Base-by-base conservation (phyloP, 64 coral and sea anemone species). In the Anthopleura sola region DNA sequence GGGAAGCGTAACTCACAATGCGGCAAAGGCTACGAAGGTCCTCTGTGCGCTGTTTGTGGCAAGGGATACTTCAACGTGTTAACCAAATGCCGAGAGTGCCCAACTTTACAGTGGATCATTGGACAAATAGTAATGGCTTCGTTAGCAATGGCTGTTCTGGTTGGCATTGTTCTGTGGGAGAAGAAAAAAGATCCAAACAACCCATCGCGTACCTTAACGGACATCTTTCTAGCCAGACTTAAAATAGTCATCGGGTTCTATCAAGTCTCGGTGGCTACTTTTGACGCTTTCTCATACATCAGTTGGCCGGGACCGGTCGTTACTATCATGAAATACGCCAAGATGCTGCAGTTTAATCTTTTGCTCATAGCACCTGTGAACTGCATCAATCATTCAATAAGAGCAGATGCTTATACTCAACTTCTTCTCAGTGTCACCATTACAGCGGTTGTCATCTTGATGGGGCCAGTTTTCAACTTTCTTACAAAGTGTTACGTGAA, bases 201-300 rank as follows among this genome's bases (percentile, higher is more conserved):
- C 34, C 60, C 60, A 24, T 10, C 36, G 6, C 76, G 76, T 37
- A 40, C 87, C 7, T 15, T 88, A 12, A 23, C 53, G 11, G 91
- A 93, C 24, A 71, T 93, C 0, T 21, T 88, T 64, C n/a, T 93
- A 5, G 91, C 87, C 2, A 57, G 91, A 31, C 48, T 89, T 7
- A 93, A 89, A 46, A 93, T 89, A 9, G 50, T 93, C n/a, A 86
- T 89, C 29, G 91, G 90, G 6, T 93, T 93, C 28, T 93, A 93
- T 68, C 91, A 93, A 64, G 91, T 93, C 0, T 81, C 86, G 46
- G 78, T 54, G 5, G 78, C 39, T 1, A 46, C 60, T 13, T 29
- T 80, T 2, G 40, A 44, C 40, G 4, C 40, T 1, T 44, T 44
- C 9, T 44, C 40, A 0, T 44, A 44, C 40, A 21, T 54, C 54